Percentiles rank a stretch among this genome's conserved stretches.
Evolutionary conservation across 53 echinoderm and acorn worm species (phyloP).

Genomic region (Henricia sp.): DNA sequence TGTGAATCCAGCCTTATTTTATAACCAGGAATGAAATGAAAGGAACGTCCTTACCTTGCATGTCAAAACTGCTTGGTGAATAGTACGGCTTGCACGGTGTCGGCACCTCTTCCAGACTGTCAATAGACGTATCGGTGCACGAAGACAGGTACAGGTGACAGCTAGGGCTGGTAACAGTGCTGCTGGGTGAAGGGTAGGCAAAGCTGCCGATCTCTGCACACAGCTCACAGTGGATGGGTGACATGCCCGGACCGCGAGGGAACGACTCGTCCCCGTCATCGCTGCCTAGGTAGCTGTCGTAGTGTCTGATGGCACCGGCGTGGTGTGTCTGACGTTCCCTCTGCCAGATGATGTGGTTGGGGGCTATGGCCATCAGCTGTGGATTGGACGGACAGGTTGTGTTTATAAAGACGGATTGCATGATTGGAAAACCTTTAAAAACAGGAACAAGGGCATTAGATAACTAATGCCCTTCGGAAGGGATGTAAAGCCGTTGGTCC

Average conservation of each 20-base stretch:
- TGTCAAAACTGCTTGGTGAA: constrained; percentile 67
- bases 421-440: too few species aligned
- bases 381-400: neutral
- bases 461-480: too few species aligned
- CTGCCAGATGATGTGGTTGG: constrained; percentile 86
- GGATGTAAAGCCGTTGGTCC: too few species aligned
- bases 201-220: constrained; percentile 81
- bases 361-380: constrained; percentile 87
- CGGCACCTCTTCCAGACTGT: constrained; percentile 55
- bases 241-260: constrained; percentile 84
- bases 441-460: too few species aligned
- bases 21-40: neutral
- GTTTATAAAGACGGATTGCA: too few species aligned
- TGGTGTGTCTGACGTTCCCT: constrained; percentile 84
- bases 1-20: neutral
- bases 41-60: constrained; percentile 76
- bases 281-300: constrained; percentile 50
- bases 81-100: neutral
- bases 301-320: constrained; percentile 76
- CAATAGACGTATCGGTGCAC: constrained; percentile 91
- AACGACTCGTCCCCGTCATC: constrained; percentile 68
- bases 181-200: constrained; percentile 72
- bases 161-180: constrained; percentile 45
- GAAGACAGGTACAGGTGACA: constrained; percentile 82
- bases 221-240: constrained; percentile 81